Percentiles rank a stretch among this genome's conserved stretches.
Conservation (phyloP, 2,888 invertebrate genomes). For the Diploptera punctata region DNA sequence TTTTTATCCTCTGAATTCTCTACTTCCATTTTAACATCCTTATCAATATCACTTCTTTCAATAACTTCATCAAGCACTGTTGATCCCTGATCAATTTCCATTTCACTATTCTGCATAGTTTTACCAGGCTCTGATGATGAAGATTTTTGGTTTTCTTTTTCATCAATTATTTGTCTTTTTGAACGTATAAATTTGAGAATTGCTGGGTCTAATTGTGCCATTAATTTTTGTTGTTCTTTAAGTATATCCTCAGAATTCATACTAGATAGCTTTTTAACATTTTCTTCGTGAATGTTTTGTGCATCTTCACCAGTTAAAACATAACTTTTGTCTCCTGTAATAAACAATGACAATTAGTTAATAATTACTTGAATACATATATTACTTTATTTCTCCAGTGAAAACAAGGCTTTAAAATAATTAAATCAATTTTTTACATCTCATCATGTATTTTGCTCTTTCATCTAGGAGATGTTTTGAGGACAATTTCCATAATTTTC, state of each 20-base stretch:
- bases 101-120: background rate
- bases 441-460: no score
- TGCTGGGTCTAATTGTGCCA: conserved; percentile 69
- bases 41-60: background rate
- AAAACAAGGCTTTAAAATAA: no score
- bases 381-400: no score
- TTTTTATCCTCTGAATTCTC: background rate
- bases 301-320: conserved; percentile 52
- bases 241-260: conserved; percentile 80
- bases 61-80: background rate
- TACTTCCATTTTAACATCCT: background rate
- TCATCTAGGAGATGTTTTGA: no score
- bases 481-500: no score
- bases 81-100: background rate
- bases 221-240: conserved; percentile 71
- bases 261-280: conserved; percentile 66
- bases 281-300: conserved; percentile 72
- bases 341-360: no score
- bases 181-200: conserved; percentile 69
- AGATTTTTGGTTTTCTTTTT: conserved; percentile 3
- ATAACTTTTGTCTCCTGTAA: conserved; percentile 44
- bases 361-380: no score
- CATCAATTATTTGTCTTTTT: conserved; percentile 53
- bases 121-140: background rate
- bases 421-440: no score